Evolutionary conservation across 2,888 invertebrate species (phyloP), one percentile per base, ranked within the genome.

Genomic region (Hydropsyche betteni): DNA sequence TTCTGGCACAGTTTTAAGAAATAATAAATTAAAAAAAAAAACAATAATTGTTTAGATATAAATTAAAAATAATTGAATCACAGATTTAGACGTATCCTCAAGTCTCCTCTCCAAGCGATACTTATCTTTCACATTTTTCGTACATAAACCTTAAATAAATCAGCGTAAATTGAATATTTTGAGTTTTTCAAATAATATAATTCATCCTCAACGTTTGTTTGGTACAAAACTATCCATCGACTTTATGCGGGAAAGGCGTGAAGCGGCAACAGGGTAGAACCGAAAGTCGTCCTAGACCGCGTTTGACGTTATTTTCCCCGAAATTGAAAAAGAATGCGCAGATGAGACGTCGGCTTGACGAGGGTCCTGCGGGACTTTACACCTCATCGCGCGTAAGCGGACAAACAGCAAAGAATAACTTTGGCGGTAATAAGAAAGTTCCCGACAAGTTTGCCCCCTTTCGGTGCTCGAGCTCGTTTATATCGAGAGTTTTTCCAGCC

Each of bases 311-410:
- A 36, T 64, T 64, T 64, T 64, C 34, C 24, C 69, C 44, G 74
- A 74, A 78, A 78, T 78, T 78, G 78, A 78, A 78, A 76, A 78
- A 78, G 76, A 78, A 78, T 76, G 78, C 74, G 71, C 76, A 76
- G 78, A 78, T 78, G 76, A 78, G 78, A 78, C 76, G 74, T 58
- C 73, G 72, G 75, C 55, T 53, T 78, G 78, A 78, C 76, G 76
- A 78, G 78, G 78, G 78, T 75, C 61, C 76, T 69, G 68, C 51
- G 68, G 71, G 64, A 74, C 76, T 69, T 74, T 69, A 76, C 76
- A 76, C 76, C 76, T 76, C 76, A 69, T 76, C 76, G 74, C 73
- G 76, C 70, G 50, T 74, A 55, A 70, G 70, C 52, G 70, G 75
- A 75, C 75, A 75, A 70, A 72, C 74, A 64, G 50, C 74, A 61